Conservation (phyloP, 1,140 invertebrate species). For the Sminthurinus signatus region DNA sequence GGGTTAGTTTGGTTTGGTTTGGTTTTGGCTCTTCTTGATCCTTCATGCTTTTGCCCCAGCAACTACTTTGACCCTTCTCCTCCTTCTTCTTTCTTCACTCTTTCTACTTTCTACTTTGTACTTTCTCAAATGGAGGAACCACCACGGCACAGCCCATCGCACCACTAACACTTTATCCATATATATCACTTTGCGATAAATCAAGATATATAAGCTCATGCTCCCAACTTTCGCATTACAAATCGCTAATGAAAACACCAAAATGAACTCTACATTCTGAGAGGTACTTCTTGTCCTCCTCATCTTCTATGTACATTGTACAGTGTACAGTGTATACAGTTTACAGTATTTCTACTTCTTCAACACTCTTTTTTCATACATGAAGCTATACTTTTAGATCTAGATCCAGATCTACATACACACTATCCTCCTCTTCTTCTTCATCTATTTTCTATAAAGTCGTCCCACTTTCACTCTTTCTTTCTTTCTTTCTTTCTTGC, state of each 20-base stretch:
- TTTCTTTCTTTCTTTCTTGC: conserved; percentile 12
- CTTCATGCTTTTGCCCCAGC: conserved; percentile 12
- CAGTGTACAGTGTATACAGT: no score
- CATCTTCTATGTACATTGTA: no score
- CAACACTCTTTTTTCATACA: no score
- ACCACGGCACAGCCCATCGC: no score
- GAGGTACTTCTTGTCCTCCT: conserved; percentile 14
- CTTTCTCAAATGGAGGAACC: no score
- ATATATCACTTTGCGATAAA: conserved; percentile 38
- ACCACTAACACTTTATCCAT: conserved; percentile 19
- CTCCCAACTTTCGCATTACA: conserved; percentile 34
- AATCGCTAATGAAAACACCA: conserved; percentile 40
- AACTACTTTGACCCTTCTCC: conserved; percentile 23
- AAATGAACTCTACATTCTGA: conserved; percentile 37
- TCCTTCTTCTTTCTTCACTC: neutral
- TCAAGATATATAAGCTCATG: conserved; percentile 32
- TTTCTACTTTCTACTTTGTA: conserved; percentile 1
- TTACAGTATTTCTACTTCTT: no score
- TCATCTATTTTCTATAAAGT: no score
- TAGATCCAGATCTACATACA: no score
- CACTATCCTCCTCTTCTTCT: conserved; percentile 10
- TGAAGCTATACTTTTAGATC: no score
- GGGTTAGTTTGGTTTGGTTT: no score
- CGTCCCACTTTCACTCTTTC: conserved; percentile 14
- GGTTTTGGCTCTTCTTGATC: no score